Percentiles rank a stretch among this genome's conserved stretches.
These are phyloP conservation scores for Bradynema listronoti DNA, from an alignment of 1,140 invertebrate species.

Conservation along the genomic window DNA sequence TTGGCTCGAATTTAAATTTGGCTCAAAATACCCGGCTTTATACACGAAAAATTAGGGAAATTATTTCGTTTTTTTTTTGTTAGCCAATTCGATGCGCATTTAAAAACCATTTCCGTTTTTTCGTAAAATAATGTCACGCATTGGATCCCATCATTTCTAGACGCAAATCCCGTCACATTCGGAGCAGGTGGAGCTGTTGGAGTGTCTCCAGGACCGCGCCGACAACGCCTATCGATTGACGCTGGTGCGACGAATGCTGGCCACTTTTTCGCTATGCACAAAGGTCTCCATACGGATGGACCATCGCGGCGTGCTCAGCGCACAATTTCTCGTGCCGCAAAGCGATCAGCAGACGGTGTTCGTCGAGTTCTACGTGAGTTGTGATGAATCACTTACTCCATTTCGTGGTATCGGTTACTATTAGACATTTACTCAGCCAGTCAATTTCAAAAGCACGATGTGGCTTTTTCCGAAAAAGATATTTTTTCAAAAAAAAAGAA, in stretches of 20 bases:
- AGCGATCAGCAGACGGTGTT: slow-evolving; percentile 9
- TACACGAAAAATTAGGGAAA: not conserved
- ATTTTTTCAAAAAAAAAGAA: too few species aligned
- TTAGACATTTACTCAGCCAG: too few species aligned
- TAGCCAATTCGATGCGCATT: not conserved
- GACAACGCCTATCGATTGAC: not conserved
- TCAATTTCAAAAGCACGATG: too few species aligned
- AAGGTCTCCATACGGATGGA: slow-evolving; percentile 16
- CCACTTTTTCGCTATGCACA: slow-evolving; percentile 5
- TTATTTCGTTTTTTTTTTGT: not conserved
- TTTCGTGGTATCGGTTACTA: too few species aligned
- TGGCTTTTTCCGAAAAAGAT: too few species aligned
- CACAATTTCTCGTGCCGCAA: slow-evolving; percentile 12
- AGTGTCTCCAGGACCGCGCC: not conserved
- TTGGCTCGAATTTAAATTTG: not conserved
- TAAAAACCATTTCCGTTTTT: not conserved
- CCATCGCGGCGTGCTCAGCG: slow-evolving; percentile 2
- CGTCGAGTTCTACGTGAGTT: slow-evolving; percentile 12
- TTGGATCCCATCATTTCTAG: not conserved
- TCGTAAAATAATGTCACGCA: not conserved
- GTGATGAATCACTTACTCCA: too few species aligned
- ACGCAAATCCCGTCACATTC: slow-evolving; percentile 14
- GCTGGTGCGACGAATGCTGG: slow-evolving; percentile 5
- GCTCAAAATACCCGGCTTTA: not conserved
- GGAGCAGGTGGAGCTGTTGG: slow-evolving; percentile 11